Base-by-base conservation (phyloP, 1,140 invertebrate genomes). In the Chymomyza costata region DNA sequence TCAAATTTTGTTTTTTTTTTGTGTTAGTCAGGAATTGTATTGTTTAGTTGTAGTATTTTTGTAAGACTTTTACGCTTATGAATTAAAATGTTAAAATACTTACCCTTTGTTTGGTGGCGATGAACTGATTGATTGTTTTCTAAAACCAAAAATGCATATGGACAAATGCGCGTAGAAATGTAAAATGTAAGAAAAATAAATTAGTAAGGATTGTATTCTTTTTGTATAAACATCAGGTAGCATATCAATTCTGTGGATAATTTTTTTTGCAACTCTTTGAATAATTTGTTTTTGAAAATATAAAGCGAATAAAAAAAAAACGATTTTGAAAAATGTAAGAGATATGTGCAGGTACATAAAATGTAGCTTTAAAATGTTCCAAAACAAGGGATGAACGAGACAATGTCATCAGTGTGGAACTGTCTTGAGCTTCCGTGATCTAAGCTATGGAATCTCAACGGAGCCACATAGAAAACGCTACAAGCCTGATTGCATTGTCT, bases 81-180 rank as follows among this genome's bases (percentile, higher is more conserved):
- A 16, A 34, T 44, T 32, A 39, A 44, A 19, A 57, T 65, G 53
- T 69, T 47, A 49, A 62, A 54, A 38, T 73, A 80, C 73, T 80
- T 80, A 80, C 73, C 73, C 68, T 44, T 80, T 80, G 25, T 34
- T 45, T 51, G 74, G 68, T 41, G 73, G 74, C 73, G 74, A 80
- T 81, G 73, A 81, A 73, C 50, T 80, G 67, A 80, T 73, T 67
- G 73, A 80, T 73, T 80, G 73, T 80, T 80, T 80, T 80, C 73
- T 80, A 80, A 65, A 83, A 76, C 76, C 62, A 61, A 56, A 81
- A 82, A 70, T 46, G 76, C 58, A 51, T 70, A 78, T 82, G 68
- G 82, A 56, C 68, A 65, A 82, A 82, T 78, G 70, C 71, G 58
- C 76, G 63, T 55, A 78, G 63, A 30, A 59, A 74, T 81, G 74